These are phyloP conservation scores for Drosophila nannoptera DNA, from an alignment of 1,140 invertebrate species.

Conservation along the genomic window DNA sequence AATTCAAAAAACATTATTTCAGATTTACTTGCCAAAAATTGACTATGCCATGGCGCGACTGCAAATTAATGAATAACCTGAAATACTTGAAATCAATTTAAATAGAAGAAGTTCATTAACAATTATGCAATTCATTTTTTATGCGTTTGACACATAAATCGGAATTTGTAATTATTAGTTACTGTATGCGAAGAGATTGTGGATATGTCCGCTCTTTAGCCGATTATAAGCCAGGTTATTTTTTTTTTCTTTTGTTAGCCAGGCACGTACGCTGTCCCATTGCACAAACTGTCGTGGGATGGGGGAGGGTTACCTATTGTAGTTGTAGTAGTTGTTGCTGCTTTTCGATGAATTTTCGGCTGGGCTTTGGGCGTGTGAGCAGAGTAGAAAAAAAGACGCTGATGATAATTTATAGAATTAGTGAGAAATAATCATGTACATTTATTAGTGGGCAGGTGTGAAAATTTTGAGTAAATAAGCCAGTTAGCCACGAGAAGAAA, in stretches of 20 bases:
- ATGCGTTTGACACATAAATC: conserved; percentile 5
- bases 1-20: no score
- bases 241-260: not conserved
- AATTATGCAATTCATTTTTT: conserved; percentile 20
- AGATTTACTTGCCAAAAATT: no score
- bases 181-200: not conserved
- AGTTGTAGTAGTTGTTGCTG: not conserved
- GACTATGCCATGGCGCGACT: no score
- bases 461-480: conserved; percentile 59
- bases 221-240: conserved; percentile 1
- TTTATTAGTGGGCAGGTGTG: conserved; percentile 67
- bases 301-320: not conserved
- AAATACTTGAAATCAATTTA: not conserved
- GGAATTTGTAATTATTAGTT: not conserved
- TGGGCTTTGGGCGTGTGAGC: conserved; percentile 14
- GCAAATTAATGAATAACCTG: no score
- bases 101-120: not conserved
- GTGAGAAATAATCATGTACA: conserved; percentile 73
- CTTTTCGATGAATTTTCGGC: not conserved
- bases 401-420: conserved; percentile 73
- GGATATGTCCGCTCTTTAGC: conserved; percentile 7
- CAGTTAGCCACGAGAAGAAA: conserved; percentile 24
- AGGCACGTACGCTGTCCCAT: conserved; percentile 19
- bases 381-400: conserved; percentile 25
- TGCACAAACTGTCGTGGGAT: conserved; percentile 18